A percentile compares a stretch with the other conserved stretches of the same genome.
These are phyloP conservation scores for Mayetiola destructor DNA, from an alignment of 2,888 invertebrate genomes.

Conservation along the genomic window DNA sequence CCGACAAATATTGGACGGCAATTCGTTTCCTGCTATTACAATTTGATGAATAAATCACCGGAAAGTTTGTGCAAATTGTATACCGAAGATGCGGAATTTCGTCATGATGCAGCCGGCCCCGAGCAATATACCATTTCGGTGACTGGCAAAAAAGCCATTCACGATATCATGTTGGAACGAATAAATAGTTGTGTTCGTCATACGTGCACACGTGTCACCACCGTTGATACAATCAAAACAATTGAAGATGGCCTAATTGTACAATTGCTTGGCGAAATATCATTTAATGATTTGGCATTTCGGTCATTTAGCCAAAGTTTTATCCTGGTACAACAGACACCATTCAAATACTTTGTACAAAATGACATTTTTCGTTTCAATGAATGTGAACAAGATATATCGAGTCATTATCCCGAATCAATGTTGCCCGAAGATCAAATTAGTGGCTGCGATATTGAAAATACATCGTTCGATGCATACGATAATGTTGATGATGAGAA, in stretches of 20 bases:
- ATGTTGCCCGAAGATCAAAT: background rate
- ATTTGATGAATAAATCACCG: background rate
- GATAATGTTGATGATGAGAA: background rate
- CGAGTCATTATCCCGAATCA: too few species aligned
- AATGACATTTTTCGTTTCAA: background rate
- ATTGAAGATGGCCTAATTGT: background rate
- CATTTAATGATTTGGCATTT: background rate
- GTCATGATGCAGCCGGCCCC: background rate
- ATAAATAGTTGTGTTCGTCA: background rate
- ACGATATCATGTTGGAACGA: background rate
- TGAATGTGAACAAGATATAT: background rate
- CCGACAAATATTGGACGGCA: background rate
- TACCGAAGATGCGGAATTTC: background rate
- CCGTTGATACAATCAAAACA: background rate
- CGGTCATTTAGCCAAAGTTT: background rate
- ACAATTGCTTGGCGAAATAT: background rate
- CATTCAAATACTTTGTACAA: background rate
- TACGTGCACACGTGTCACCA: background rate
- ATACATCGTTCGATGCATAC: constrained; percentile 2
- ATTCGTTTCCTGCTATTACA: background rate
- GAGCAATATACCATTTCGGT: background rate
- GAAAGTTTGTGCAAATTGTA: background rate
- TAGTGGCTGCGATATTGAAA: background rate
- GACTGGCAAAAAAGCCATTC: background rate
- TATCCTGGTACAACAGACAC: background rate